A percentile compares a stretch with the other conserved stretches of the same genome.
Conservation (phyloP, 2,113 vertebrate genomes). For the Catharus bicknelli region DNA sequence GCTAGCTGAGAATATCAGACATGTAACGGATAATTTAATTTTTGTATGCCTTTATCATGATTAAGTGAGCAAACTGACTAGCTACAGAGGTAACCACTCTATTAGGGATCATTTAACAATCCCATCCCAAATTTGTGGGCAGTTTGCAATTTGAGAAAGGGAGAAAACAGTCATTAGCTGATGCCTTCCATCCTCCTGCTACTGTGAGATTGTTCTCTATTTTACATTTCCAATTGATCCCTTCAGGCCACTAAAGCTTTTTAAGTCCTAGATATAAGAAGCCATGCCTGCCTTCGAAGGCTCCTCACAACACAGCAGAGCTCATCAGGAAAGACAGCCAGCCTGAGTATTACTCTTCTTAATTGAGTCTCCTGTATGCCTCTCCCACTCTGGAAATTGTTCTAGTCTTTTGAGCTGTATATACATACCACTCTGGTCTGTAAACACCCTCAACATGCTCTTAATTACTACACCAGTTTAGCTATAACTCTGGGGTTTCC, state of each 20-base stretch:
- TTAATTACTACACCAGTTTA: neutral
- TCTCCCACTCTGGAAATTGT: neutral
- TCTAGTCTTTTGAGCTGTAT: neutral
- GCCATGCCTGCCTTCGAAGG: neutral
- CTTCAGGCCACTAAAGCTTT: constrained; percentile 25
- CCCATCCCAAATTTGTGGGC: neutral
- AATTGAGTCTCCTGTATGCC: neutral
- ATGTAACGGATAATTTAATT: neutral
- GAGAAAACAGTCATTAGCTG: neutral
- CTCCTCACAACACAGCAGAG: neutral
- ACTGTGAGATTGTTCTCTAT: neutral
- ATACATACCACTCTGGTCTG: neutral
- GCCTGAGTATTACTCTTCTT: neutral
- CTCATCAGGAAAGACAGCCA: neutral
- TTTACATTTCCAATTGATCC: neutral
- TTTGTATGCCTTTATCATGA: neutral
- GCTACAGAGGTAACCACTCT: neutral
- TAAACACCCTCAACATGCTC: neutral
- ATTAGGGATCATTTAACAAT: neutral
- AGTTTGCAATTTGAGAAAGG: neutral
- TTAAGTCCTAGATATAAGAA: neutral
- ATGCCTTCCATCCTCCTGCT: neutral
- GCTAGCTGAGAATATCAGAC: neutral
- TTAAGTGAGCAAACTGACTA: neutral
- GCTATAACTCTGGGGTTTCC: neutral